These are phyloP conservation scores for Heteromormyrus szaboi DNA, from an alignment of 2,797 vertebrate genomes.

Conservation along the genomic window DNA sequence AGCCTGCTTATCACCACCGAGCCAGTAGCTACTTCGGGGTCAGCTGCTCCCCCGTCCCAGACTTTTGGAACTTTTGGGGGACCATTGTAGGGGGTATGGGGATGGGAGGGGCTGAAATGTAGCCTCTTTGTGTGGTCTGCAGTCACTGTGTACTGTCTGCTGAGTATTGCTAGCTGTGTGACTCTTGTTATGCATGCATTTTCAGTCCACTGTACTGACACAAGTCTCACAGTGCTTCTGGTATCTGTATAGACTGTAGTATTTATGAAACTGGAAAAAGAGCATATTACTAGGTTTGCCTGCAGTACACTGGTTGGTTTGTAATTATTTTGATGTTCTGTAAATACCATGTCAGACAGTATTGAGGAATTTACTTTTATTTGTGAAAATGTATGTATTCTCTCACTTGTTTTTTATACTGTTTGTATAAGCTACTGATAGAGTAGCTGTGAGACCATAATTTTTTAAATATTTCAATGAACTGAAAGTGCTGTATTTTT, in stretches of 20 bases:
- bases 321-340: conserved; percentile 1
- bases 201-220: not conserved
- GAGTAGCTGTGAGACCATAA: not conserved
- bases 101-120: not conserved
- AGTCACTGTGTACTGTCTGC: not conserved
- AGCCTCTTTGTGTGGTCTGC: not conserved
- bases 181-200: not conserved
- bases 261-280: not conserved
- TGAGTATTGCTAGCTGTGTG: not conserved
- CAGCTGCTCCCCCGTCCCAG: not conserved
- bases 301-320: not conserved
- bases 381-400: not conserved
- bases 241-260: not conserved
- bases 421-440: not conserved
- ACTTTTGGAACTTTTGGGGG: not conserved
- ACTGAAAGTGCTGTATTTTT: not conserved
- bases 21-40: not conserved
- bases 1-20: not conserved
- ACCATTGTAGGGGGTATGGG: not conserved
- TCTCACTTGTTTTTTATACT: not conserved
- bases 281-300: not conserved
- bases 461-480: not conserved
- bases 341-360: not conserved
- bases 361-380: not conserved
- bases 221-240: not conserved